phyloP scores from a whole-genome alignment of 1,140 invertebrate species.

The Periplaneta americana region DNA sequence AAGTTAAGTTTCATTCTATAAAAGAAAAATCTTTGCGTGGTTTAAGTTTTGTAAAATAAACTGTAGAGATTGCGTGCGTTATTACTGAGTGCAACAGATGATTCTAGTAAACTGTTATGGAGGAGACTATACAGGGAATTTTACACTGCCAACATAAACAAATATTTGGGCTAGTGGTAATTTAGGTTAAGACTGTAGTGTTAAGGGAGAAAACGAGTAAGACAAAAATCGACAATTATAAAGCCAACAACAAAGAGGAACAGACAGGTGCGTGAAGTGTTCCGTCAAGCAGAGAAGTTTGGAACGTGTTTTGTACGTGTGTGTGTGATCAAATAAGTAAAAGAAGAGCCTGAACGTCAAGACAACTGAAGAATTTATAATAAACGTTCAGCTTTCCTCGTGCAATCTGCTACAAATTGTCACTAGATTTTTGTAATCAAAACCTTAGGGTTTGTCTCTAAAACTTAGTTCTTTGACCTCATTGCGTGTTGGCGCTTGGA shows the following conservation, averaged over 20 bases:
- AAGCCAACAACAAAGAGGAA: not conserved
- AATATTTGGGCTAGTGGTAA: not conserved
- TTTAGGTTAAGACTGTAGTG: not conserved
- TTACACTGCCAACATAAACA: not conserved
- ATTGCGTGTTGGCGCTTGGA: not conserved
- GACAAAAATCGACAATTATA: not conserved
- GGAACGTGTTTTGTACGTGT: not conserved
- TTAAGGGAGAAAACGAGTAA: too few species aligned
- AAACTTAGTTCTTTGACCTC: not conserved
- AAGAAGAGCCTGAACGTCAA: not conserved
- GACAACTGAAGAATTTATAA: not conserved
- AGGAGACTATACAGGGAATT: not conserved
- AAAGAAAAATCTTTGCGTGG: too few species aligned
- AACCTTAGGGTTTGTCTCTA: not conserved
- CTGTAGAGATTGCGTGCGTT: too few species aligned
- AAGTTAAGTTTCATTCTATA: too few species aligned
- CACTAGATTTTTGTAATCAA: not conserved
- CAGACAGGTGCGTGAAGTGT: not conserved
- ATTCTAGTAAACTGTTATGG: not conserved
- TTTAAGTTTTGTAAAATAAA: too few species aligned
- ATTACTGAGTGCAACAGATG: not conserved
- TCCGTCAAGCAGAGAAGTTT: not conserved
- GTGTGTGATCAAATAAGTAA: not conserved
- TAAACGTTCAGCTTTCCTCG: not conserved
- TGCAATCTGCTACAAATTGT: not conserved